Conservation (phyloP, 2,113 vertebrate species). For the Mohoua ochrocephala region DNA sequence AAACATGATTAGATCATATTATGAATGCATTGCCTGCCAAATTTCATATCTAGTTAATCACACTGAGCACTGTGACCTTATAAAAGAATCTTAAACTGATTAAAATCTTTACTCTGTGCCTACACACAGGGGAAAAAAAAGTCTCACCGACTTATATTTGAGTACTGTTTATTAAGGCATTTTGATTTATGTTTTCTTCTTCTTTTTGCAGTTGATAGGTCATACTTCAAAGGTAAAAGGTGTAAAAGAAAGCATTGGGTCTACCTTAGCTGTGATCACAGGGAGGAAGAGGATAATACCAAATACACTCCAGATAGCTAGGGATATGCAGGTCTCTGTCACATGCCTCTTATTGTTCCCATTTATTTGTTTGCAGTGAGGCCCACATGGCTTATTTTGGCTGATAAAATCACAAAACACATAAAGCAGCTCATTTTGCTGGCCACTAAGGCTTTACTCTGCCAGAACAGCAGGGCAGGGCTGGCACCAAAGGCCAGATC, state of each 20-base stretch:
- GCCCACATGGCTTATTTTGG: not conserved
- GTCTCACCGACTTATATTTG: slow-evolving; percentile 3
- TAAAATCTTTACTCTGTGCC: slow-evolving; percentile 59
- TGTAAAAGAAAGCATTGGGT: slow-evolving; percentile 6
- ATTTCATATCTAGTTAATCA: slow-evolving; percentile 60
- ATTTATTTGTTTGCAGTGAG: not conserved
- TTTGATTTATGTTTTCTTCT: not conserved
- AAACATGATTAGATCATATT: slow-evolving; percentile 68
- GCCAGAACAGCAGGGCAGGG: not conserved
- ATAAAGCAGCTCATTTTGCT: not conserved
- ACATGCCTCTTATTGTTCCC: not conserved
- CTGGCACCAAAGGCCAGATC: not conserved
- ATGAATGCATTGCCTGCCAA: slow-evolving; percentile 31
- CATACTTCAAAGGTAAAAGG: not conserved
- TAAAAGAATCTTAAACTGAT: slow-evolving; percentile 52
- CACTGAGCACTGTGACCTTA: slow-evolving; percentile 52
- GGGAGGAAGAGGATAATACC: not conserved
- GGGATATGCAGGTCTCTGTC: not conserved
- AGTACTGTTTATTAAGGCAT: slow-evolving; percentile 17
- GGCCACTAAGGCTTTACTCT: not conserved
- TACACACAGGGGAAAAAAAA: slow-evolving; percentile 9
- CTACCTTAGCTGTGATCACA: not conserved
- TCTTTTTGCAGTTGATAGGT: slow-evolving; percentile 29
- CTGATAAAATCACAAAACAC: not conserved
- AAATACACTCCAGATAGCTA: not conserved